These are phyloP conservation scores for Plestiodon gilberti DNA, from an alignment of 2,113 vertebrate species.

Conservation along the genomic window DNA sequence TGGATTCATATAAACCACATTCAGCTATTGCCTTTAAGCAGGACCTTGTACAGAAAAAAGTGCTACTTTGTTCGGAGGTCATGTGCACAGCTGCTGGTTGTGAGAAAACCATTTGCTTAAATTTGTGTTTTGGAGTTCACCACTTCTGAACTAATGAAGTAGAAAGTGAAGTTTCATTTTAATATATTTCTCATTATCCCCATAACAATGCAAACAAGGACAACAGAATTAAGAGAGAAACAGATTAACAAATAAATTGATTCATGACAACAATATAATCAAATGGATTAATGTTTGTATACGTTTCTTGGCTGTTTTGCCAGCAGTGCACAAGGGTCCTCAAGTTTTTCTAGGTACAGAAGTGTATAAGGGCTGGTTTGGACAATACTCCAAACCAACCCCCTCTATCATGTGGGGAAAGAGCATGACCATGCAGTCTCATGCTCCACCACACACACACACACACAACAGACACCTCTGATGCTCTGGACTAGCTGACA, in stretches of 20 bases:
- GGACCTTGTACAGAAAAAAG: not conserved
- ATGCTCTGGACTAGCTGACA: too few relatives aligned
- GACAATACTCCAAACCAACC: too few relatives aligned
- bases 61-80: not conserved
- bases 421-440: too few relatives aligned
- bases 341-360: not conserved
- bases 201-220: not conserved
- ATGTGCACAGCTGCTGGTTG: not conserved
- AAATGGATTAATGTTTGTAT: not conserved
- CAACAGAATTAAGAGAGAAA: not conserved
- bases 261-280: constrained; percentile 7
- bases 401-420: too few relatives aligned
- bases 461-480: too few relatives aligned
- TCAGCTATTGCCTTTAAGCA: not conserved
- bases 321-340: not conserved
- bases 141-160: constrained; percentile 1
- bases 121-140: not conserved
- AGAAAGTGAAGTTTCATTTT: constrained; percentile 9
- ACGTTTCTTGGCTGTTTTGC: not conserved
- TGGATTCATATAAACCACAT: not conserved
- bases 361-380: not conserved
- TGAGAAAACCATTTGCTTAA: not conserved
- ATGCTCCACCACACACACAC: too few relatives aligned
- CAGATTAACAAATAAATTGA: not conserved
- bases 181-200: constrained; percentile 17